Conservation (phyloP, 2,888 invertebrate genomes). For the Diadromus collaris region DNA sequence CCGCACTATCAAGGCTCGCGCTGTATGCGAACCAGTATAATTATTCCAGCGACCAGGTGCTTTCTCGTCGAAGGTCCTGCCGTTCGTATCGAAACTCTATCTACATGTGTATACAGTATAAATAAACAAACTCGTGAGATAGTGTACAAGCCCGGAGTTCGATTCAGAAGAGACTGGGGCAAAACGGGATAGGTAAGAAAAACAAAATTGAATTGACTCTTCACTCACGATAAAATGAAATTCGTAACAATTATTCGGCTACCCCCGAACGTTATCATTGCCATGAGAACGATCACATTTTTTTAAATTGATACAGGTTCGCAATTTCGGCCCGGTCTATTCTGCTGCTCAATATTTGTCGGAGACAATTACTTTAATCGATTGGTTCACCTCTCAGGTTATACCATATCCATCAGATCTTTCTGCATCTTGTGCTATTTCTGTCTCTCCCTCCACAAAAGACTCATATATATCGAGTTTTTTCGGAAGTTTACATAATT, state of each 20-base stretch:
- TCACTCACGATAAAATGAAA: no score
- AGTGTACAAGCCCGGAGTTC: neutral
- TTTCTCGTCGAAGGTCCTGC: slow-evolving; percentile 28
- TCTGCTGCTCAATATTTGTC: neutral
- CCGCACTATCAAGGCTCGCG: slow-evolving; percentile 18
- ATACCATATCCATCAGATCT: slow-evolving; percentile 17
- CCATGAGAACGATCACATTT: no score
- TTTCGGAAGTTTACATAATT: neutral
- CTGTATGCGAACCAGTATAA: slow-evolving; percentile 22
- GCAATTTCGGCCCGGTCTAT: no score
- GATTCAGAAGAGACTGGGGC: neutral
- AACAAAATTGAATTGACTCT: no score
- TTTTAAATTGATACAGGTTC: no score
- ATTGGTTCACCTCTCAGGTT: slow-evolving; percentile 20
- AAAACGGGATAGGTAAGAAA: no score
- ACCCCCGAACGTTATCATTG: no score
- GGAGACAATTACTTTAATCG: slow-evolving; percentile 36
- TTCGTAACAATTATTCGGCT: no score
- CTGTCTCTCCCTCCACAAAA: neutral
- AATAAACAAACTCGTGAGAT: neutral
- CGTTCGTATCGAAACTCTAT: slow-evolving; percentile 21
- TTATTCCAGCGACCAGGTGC: slow-evolving; percentile 17
- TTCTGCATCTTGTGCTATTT: slow-evolving; percentile 5
- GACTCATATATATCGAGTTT: neutral
- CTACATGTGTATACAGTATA: neutral